Evolutionary conservation across 2,888 invertebrate genomes (phyloP).

Genomic region (Desoria tigrina): DNA sequence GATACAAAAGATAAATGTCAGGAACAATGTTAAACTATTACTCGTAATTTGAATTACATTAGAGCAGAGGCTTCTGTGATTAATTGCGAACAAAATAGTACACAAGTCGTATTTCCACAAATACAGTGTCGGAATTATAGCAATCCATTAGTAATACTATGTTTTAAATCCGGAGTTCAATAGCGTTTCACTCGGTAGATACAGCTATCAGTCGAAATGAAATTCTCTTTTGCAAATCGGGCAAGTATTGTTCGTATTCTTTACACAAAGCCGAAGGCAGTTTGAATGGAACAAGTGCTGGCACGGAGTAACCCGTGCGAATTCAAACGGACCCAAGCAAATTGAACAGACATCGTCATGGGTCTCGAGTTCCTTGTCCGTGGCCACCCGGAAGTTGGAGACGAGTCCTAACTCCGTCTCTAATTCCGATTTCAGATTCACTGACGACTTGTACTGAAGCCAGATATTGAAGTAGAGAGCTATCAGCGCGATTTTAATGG

Average conservation of each 20-base stretch:
- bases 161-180: too few relatives aligned
- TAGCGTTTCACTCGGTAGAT: too few relatives aligned
- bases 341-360: slow-evolving; percentile 79
- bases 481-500: slow-evolving; percentile 63
- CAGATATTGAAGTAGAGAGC: slow-evolving; percentile 69
- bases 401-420: slow-evolving; percentile 66
- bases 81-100: neutral
- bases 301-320: slow-evolving; percentile 75
- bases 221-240: slow-evolving; percentile 69
- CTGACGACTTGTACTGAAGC: slow-evolving; percentile 66
- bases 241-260: slow-evolving; percentile 64
- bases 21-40: neutral
- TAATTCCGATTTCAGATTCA: slow-evolving; percentile 63
- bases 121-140: too few relatives aligned
- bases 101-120: neutral
- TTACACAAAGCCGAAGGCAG: slow-evolving; percentile 73
- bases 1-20: slow-evolving; percentile 18
- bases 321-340: slow-evolving; percentile 69
- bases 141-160: too few relatives aligned
- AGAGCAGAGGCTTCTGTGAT: neutral
- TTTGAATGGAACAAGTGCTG: slow-evolving; percentile 78
- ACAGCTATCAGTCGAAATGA: slow-evolving; percentile 36
- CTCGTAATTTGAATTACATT: neutral
- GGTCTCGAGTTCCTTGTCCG: slow-evolving; percentile 66
- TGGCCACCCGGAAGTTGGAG: slow-evolving; percentile 66